These are phyloP conservation scores for Gandaritis pyraliata DNA, from an alignment of 2,888 invertebrate genomes.

Conservation along the genomic window DNA sequence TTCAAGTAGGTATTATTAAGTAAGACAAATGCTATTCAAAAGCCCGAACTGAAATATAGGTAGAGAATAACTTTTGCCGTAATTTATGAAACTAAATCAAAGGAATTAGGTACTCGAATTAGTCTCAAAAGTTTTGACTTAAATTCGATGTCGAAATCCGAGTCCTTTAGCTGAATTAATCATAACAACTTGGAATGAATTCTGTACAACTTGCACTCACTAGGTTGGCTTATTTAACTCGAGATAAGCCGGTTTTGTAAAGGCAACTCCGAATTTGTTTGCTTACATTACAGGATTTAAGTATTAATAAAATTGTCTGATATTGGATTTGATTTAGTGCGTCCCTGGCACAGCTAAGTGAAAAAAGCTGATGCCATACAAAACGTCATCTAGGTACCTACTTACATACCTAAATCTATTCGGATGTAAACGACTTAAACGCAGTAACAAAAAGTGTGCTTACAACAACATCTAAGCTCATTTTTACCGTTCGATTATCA, in stretches of 20 bases:
- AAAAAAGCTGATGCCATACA: too few relatives aligned
- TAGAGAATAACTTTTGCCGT: background rate
- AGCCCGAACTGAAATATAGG: background rate
- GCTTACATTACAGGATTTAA: background rate
- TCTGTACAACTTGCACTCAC: slow-evolving; percentile 4
- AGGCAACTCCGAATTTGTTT: background rate
- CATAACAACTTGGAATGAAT: slow-evolving; percentile 17
- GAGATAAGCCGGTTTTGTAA: slow-evolving; percentile 1
- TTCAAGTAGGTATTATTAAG: too few relatives aligned
- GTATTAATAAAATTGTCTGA: background rate
- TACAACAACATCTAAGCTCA: too few relatives aligned
- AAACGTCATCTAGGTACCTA: too few relatives aligned
- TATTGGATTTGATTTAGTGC: too few relatives aligned
- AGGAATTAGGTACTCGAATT: slow-evolving; percentile 20
- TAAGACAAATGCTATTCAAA: background rate
- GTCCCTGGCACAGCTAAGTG: too few relatives aligned
- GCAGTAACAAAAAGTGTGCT: too few relatives aligned
- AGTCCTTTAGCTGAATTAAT: slow-evolving; percentile 23
- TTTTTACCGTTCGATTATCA: too few relatives aligned
- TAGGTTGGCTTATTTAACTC: background rate
- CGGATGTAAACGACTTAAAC: too few relatives aligned
- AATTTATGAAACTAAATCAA: slow-evolving; percentile 17
- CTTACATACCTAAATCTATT: too few relatives aligned
- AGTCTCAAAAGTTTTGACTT: slow-evolving; percentile 16
- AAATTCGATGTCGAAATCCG: slow-evolving; percentile 13